Percentiles rank a stretch among this genome's conserved stretches.
Evolutionary conservation across 1,140 invertebrate species (phyloP).

Genomic region (Dreissena rostriformis): DNA sequence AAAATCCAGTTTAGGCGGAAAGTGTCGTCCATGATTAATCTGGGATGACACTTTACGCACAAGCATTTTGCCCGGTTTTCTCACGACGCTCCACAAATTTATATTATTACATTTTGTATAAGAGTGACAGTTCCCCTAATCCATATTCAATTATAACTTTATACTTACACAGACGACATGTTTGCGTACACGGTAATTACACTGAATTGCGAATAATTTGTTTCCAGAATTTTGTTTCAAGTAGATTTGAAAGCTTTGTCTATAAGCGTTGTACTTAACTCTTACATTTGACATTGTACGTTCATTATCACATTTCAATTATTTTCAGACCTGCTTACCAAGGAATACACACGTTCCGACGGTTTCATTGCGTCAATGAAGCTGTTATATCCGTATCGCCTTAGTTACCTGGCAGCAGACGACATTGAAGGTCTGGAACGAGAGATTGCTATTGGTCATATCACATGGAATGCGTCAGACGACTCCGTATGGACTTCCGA

Average conservation of each 20-base stretch:
- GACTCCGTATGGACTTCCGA: too few species aligned
- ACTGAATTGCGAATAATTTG: neutral
- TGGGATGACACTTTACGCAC: too few species aligned
- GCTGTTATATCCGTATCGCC: conserved; percentile 17
- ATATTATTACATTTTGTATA: too few species aligned
- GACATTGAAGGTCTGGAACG: conserved; percentile 36
- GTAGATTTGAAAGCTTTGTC: neutral
- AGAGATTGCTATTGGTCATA: conserved; percentile 25
- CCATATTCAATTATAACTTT: too few species aligned
- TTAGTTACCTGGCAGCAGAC: conserved; percentile 13
- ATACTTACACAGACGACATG: too few species aligned
- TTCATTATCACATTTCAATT: neutral
- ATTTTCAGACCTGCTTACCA: conserved; percentile 53
- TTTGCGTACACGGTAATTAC: too few species aligned
- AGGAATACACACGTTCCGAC: conserved; percentile 24
- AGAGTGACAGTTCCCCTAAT: too few species aligned
- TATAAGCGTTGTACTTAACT: neutral
- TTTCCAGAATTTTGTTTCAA: too few species aligned
- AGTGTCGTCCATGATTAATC: too few species aligned
- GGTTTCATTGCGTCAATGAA: conserved; percentile 54
- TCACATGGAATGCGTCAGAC: conserved; percentile 33
- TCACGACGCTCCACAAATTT: too few species aligned
- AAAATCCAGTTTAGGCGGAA: too few species aligned
- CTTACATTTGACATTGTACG: neutral
- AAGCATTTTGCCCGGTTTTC: too few species aligned